Evolutionary conservation across 2,113 vertebrate genomes (phyloP), one percentile per base, ranked within the genome.

Genomic region (Poecilia latipinna): DNA sequence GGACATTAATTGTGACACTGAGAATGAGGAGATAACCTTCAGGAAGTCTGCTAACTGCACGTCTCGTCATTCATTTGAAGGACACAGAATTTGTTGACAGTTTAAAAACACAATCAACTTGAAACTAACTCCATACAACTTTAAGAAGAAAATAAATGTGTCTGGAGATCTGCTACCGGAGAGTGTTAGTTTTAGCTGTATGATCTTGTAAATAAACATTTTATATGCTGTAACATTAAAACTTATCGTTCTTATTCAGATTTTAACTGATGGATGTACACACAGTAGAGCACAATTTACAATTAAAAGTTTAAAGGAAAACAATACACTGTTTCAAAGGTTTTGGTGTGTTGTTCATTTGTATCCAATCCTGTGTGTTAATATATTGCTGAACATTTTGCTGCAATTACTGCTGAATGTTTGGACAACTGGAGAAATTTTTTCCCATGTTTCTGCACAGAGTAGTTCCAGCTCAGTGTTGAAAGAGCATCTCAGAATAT

Each of bases 1-100:
- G 82, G 63, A 79, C 44, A 86, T 88, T 78, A 33, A 76, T 73
- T 70, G 8, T 60, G 80, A 82, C 73, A 70, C 28, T 31, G 11
- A 80, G 64, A 39, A 62, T 31, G 51, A 78, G 82, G 75, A 83
- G 51, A 65, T 60, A 24, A 82, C 61, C 72, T 85, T 74, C 32
- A 61, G 19, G 33, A 10, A n/a, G 44, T 72, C 31, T 65, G 17
- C 68, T 68, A 65, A 79, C 32, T 63, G 72, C 62, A 79, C n/a
- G 68, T 79, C 13, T 83, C 69, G 71, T 75, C 74, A 62, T 54
- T 26, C 22, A 54, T 51, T 60, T 83, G 48, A 79, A 88, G 48
- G 72, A 72, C 66, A 84, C 64, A 82, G 64, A 65, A 74, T 32
- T 19, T 70, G 74, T 76, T 70, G 72, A 24, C 82, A 65, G 68